Base-by-base conservation (phyloP, 1,140 invertebrate species). In the Solenopsis invicta region DNA sequence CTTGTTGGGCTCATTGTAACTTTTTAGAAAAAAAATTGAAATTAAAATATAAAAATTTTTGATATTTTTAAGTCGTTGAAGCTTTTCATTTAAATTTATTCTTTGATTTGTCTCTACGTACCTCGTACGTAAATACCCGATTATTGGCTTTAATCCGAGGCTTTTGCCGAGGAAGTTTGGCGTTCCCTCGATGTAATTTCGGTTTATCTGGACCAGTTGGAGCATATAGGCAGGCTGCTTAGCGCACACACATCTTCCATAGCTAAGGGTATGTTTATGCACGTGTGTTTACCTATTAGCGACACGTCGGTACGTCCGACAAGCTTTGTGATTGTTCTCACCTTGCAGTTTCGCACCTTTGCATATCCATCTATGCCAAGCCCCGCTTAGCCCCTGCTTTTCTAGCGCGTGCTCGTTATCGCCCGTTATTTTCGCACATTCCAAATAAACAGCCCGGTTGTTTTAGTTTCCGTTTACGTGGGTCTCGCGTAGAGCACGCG, bases 261-360 rank as follows among this genome's bases (percentile, higher is more conserved):
- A 56, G 12, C n/a, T 67, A 61, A 67, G 54, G 56, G 59, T 72
- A 78, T 87, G 89, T 87, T 89, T 89, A 90, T 87, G 72, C 88
- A 85, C 85, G 85, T 87, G 77, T 87, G 88, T 89, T 87, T 90
- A 89, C 77, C 88, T 89, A 90, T 89, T 89, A 90, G 78, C 78
- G 66, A 90, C 78, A 84, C 54, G 88, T 89, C 56, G 66, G 21
- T 18, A 21, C 13, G 50, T n/a, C n/a, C 66, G 41, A 84, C 80
- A 62, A 84, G 80, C 80, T 84, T 84, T 74, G 80, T 74, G 80
- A 84, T 84, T 84, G 69, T 84, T 84, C 69, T 74, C 69, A 24
- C 52, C 69, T 61, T 61, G 29, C 80, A 50, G 54, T 50, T 29
- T 61, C 21, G 80, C 52, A 37, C 69, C 69, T 84, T 74, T 61